These are phyloP conservation scores for Marmota flaviventris DNA, from an alignment of 2,113 vertebrate genomes.

Conservation along the genomic window DNA sequence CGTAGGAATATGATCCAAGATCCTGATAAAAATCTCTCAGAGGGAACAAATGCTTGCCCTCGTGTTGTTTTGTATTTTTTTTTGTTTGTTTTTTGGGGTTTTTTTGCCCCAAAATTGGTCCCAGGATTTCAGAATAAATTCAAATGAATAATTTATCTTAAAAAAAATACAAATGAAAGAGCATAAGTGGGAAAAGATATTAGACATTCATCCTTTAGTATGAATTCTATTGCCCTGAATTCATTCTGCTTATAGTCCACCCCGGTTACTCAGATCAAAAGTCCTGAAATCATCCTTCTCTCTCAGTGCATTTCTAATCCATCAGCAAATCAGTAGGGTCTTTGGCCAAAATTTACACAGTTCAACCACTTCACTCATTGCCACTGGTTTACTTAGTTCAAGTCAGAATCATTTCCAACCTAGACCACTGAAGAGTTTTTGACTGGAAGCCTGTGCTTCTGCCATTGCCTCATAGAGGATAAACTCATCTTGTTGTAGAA, in stretches of 20 bases:
- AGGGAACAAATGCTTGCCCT: not conserved
- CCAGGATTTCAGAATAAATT: not conserved
- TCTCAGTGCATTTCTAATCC: not conserved
- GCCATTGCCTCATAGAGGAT: not conserved
- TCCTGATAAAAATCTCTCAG: not conserved
- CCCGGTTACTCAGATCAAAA: not conserved
- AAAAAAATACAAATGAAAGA: constrained; percentile 25
- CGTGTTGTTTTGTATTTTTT: not conserved
- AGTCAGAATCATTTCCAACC: not conserved
- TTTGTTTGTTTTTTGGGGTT: no score
- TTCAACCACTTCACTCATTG: not conserved
- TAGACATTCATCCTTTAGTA: not conserved
- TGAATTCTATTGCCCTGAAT: not conserved
- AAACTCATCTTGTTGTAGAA: not conserved
- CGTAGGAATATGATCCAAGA: not conserved
- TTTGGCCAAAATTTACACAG: not conserved
- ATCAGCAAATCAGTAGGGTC: not conserved
- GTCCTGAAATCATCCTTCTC: not conserved
- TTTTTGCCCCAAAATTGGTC: not conserved
- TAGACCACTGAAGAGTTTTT: not conserved
- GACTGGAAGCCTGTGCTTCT: not conserved
- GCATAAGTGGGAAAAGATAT: not conserved
- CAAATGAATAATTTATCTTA: not conserved
- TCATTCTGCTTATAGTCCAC: accelerated
- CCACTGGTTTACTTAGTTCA: not conserved